Conservation (phyloP, 2,797 vertebrate species). For the Eulemur albifrons region DNA sequence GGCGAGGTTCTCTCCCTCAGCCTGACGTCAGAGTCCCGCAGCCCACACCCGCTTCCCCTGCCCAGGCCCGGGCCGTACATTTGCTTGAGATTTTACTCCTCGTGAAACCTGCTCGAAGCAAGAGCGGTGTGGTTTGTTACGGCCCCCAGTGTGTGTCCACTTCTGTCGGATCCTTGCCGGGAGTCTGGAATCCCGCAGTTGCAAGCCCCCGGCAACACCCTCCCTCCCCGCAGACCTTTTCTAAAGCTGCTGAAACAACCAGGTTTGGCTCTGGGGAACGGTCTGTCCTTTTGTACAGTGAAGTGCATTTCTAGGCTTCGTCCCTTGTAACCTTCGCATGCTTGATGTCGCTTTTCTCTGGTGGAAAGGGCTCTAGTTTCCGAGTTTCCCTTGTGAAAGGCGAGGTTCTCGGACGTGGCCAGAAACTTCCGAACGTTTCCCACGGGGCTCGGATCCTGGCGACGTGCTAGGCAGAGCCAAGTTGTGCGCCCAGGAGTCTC, state of each 20-base stretch:
- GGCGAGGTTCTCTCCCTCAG: fast-evolving
- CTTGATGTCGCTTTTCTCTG: fast-evolving
- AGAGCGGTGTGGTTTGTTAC: fast-evolving
- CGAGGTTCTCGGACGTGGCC: fast-evolving
- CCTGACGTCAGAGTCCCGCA: not conserved
- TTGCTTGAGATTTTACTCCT: not conserved
- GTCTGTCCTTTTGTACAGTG: fast-evolving
- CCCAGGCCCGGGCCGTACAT: not conserved
- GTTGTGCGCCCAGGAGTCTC: fast-evolving
- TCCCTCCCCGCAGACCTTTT: fast-evolving
- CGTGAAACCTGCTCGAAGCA: not conserved
- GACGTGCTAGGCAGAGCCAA: fast-evolving
- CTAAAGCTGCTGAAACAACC: fast-evolving
- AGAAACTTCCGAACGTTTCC: not conserved
- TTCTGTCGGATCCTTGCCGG: not conserved
- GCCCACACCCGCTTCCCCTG: fast-evolving
- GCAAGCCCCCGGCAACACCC: fast-evolving
- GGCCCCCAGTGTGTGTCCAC: fast-evolving
- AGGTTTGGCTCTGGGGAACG: not conserved
- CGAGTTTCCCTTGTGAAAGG: not conserved
- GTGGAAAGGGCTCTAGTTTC: not conserved
- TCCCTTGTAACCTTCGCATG: fast-evolving
- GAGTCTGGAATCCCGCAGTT: no score
- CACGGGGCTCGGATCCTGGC: fast-evolving
- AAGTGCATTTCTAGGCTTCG: not conserved